phyloP scores from a whole-genome alignment of 2,113 vertebrate species.

The Nyctibius bracteatus region DNA sequence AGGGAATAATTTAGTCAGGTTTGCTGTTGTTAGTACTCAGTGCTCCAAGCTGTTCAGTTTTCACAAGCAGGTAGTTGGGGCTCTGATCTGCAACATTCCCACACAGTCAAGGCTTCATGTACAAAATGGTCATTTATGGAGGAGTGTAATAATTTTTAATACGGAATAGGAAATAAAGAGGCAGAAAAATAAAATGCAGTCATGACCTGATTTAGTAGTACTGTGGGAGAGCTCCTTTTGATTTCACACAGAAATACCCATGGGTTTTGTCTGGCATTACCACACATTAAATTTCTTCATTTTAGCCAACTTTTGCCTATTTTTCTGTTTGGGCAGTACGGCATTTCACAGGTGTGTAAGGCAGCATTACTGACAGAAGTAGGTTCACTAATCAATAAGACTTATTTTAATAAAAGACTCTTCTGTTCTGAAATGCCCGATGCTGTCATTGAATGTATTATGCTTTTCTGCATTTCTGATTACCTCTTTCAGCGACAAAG shows the following conservation, averaged over 20 bases:
- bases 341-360: not conserved
- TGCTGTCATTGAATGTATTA: not conserved
- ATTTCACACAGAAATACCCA: not conserved
- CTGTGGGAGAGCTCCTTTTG: not conserved
- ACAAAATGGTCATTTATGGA: not conserved
- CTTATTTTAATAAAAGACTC: not conserved
- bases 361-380: not conserved
- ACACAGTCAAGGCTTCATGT: conserved; percentile 15
- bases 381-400: rapidly evolving
- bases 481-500: not conserved
- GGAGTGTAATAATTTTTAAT: not conserved
- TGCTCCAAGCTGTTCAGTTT: conserved; percentile 73
- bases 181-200: not conserved
- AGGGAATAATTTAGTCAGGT: conserved; percentile 71
- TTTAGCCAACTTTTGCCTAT: not conserved
- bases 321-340: not conserved
- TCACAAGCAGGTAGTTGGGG: conserved; percentile 51
- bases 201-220: not conserved
- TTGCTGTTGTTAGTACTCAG: conserved; percentile 63
- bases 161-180: not conserved
- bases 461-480: not conserved
- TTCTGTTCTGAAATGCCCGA: not conserved
- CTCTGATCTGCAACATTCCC: conserved; percentile 54
- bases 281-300: not conserved
- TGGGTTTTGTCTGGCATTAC: not conserved